Conservation (phyloP, 2,888 invertebrate species). For the Atrina japonica region DNA sequence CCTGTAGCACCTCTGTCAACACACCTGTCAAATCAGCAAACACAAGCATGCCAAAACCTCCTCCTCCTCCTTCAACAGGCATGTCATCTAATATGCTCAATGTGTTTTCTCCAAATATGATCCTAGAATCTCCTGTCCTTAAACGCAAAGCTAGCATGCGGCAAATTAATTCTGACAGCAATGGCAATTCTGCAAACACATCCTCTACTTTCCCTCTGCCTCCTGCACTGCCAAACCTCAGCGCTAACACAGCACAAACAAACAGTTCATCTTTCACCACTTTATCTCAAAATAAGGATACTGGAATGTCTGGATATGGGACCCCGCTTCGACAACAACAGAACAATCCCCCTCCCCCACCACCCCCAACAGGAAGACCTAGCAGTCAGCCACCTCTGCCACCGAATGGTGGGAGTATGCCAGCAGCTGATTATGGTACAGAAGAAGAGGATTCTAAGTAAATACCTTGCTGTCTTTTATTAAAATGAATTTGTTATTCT, state of each 20-base stretch:
- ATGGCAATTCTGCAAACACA: conserved; percentile 46
- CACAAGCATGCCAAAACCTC: conserved; percentile 40
- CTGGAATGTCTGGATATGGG: conserved; percentile 34
- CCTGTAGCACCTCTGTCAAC: conserved; percentile 36
- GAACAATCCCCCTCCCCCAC: conserved; percentile 53
- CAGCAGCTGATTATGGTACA: conserved; percentile 47
- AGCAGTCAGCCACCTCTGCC: conserved; percentile 40
- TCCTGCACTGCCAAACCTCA: conserved; percentile 27
- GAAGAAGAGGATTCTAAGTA: conserved; percentile 61
- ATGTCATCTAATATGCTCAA: conserved; percentile 10
- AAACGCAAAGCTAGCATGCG: conserved; percentile 21
- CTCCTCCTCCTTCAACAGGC: conserved; percentile 49
- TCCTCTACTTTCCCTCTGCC: not conserved
- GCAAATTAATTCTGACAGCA: conserved; percentile 38
- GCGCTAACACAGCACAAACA: conserved; percentile 21
- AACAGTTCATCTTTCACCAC: conserved; percentile 11
- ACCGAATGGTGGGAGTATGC: conserved; percentile 28
- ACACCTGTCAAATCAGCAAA: conserved; percentile 32
- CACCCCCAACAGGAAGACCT: conserved; percentile 38
- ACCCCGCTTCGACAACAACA: conserved; percentile 51
- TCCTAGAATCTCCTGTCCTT: conserved; percentile 18
- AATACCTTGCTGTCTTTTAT: not conserved
- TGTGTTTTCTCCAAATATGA: conserved; percentile 24
- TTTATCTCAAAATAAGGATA: conserved; percentile 26
- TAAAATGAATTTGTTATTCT: conserved; percentile 13